Evolutionary conservation across 1,140 invertebrate species (phyloP), one percentile per base, ranked within the genome.

Genomic region (Gryllus bimaculatus): DNA sequence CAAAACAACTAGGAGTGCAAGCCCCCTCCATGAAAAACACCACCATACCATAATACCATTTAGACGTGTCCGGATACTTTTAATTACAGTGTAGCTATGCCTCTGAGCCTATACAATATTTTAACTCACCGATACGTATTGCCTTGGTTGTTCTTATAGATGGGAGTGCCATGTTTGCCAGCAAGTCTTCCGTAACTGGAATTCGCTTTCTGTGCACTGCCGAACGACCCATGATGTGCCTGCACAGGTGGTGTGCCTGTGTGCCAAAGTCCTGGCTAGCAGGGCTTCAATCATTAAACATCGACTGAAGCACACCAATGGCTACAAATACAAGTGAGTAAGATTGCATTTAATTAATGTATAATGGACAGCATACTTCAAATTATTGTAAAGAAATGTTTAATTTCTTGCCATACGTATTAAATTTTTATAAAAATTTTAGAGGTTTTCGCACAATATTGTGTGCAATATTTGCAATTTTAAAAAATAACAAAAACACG

Each of bases 151-250:
- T 39, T n/a, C 77, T 7, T 48, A 26, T 48, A 78, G 78, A n/a
- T 79, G 78, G 80, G 78, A 81, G 66, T 81, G 80, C 49, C 80
- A 81, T 49, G 76, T 81, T 10, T 81, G 80, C 77, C 49, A 75
- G 39, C 49, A 79, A 47, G 75, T 78, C 21, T 79, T 47, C n/a
- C 48, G 48, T n/a, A 79, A 79, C 15, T 81, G 80, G 80, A 79
- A 79, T 39, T 79, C 80, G 1, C 77, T 81, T 47, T 79, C 76
- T 15, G 73, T 79, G 10, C 80, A 81, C 66, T 79, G 78, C n/a
- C 21, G 76, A 47, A 21, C 66, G 26, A 49, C 73, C 18, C 80
- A 81, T 39, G 48, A 79, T 18, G 78, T 73, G 66, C 39, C 80
- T 76, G 80, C 80, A 48, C 78, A 79, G 49, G 80, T 81, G 8